Base-by-base conservation (phyloP, 1,140 invertebrate species). In the Pantala flavescens region DNA sequence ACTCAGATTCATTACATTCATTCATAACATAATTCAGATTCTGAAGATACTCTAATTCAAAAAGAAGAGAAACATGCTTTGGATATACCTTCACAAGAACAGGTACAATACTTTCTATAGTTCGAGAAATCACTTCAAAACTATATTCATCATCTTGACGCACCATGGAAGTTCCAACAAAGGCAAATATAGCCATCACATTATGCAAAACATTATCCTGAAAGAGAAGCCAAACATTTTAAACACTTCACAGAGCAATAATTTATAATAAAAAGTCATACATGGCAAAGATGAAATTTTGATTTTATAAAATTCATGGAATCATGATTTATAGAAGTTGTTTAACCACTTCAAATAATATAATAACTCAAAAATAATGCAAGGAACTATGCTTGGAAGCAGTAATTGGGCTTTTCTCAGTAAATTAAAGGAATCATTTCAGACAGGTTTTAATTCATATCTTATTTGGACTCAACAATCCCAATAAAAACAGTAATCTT, bases 151-250 rank as follows among this genome's bases (percentile, higher is more conserved):
- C 95, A 81, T 98, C 96, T 77, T 96, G 94, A 21, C 95, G 85
- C 0, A 97, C 82, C 23, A 98, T 90, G 0, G 93, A 94, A 7
- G 91, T 92, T 14, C 96, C 96, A 87, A 98, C 95, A 79, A 97
- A 98, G 0, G 95, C 97, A 80, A 98, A 98, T 77, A 98, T 93
- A 28, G 93, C 90, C 89, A 98, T 96, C 0, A 97, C 91, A 78
- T 96, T 93, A 79, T 95, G 90, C 14, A 98, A 82, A 7, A 98
- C 93, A 82, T 91, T 88, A 72, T 93, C 89, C 85, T 87, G 79
- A 71, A 79, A 79, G 74, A 76, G 72, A 76, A 43, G 23, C 9
- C 10, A 0, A 74, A 71, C 73, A 76, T 24, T 0, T 70, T 76
- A 21, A 14, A 12, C 28, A 71, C 14, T 9, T 71, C 71, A 21